Evolutionary conservation across 2,888 invertebrate species (phyloP), one percentile per base, ranked within the genome.

Genomic region (Zele albiditarsus): DNA sequence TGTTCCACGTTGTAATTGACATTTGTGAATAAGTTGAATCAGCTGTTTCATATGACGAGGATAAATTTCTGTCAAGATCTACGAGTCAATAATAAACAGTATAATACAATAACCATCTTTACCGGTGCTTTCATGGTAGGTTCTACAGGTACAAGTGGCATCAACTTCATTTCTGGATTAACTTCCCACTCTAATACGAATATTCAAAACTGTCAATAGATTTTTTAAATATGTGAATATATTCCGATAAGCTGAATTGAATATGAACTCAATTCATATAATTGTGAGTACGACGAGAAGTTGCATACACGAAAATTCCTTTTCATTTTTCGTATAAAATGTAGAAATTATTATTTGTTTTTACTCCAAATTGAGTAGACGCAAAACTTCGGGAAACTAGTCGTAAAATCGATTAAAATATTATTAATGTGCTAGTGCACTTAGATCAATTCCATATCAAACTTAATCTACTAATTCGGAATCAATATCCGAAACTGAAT

Each of bases 21-120:
- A 87, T 14, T 79, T 63, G 70, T 87, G 87, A 16, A 77, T 38
- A 42, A 84, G 46, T 4, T 73, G 33, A 8, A 82, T 80, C 16
- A 23, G 25, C 31, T 38, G 69, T 82, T 83, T 31, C 3, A 67
- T 70, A 71, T 65, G 20, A 72, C 33, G n/a, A 57, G 53, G 63
- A 38, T 70, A 23, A 33, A 65, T 38, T 14, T 27, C 20, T 4
- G 58, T 72, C 63, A 42, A 46, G 25, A 8, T 27, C 20, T 6
- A 28, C n/a, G 23, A 65, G 27, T 20, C 5, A 1, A 14, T 20
- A 27, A 14, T 28, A 0, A 23, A 46, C 33, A 27, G 0, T 67
- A 31, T 67, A 53, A 72, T 25, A n/a, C 14, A 25, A 31, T 53
- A 27, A 65, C 25, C 27, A 25, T 23, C 23, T 42, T 33, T 68